Base-by-base conservation (phyloP, 1,140 invertebrate genomes). In the Dendrolimus punctatus region DNA sequence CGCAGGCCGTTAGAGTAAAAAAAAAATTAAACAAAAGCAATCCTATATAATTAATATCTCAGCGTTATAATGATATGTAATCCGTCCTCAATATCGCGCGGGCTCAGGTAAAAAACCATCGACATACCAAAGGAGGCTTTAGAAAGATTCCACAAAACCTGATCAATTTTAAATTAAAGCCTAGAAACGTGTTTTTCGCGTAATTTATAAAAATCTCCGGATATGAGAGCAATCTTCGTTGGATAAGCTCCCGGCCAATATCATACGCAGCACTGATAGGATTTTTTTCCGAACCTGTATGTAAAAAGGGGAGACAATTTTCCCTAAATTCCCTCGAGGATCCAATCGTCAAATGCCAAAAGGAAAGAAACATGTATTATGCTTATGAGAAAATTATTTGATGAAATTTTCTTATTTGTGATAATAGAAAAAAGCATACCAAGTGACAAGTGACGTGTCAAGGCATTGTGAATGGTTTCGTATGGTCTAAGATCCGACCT, bases 131-230 rank as follows among this genome's bases (percentile, higher is more conserved):
- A 58, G 57, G 55, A 64, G 68, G 82, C 74, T 84, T 86, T 77
- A 72, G 66, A 83, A 51, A 79, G 76, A 83, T 76, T 79, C 62
- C 71, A 71, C 69, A 77, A 73, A 83, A 85, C 72, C 83, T 71
- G 74, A 80, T 84, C 82, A 86, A 86, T 86, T 86, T 86, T 85
- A 86, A 86, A 86, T 86, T 85, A 86, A 86, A 86, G 81, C 83
- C 83, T 83, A 77, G 74, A 86, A 83, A 86, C 83, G 83, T 86
- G 83, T 85, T 85, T 82, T 86, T 85, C 80, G 78, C 78, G 62
- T 84, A 81, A 82, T 86, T 86, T 84, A 81, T 84, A 86, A 84
- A 86, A 86, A 82, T 83, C 74, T 70, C 62, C 73, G 79, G 77
- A 82, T 84, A 77, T 80, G 67, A 51, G 77, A 76, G 76, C 78